Evolutionary conservation across 2,797 vertebrate species (phyloP), one percentile per base, ranked within the genome.

Genomic region (Notoglanidium macrostoma): DNA sequence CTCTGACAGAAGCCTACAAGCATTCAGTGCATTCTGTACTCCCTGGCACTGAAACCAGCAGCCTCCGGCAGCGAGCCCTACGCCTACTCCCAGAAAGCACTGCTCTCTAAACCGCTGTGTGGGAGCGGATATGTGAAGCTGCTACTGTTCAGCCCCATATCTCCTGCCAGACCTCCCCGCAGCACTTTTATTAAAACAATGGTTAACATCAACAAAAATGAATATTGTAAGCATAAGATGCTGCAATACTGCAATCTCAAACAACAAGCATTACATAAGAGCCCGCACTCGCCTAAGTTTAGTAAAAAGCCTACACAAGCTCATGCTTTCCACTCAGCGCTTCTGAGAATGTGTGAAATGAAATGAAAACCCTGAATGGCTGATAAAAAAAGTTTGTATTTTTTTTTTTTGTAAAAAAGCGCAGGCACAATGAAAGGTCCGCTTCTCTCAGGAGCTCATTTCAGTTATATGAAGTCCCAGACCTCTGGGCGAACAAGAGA

Each of bases 401-500:
- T 67, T 35, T 49, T 49, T 67, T 40, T n/a, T 54, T 51, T 67
- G 59, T 49, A 19, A 51, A 83, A 83, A 82, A 63, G 40, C 77
- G 9, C 23, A 81, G 14, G 14, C 79, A 65, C n/a, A 83, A 9
- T 51, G n/a, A 65, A 54, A 51, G 49, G 23, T 54, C 54, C 3
- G 26, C 84, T 82, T 83, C 73, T 80, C 55, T 85, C 83, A 76
- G 80, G 26, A 79, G 55, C 44, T 83, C 74, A 72, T 85, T 81
- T 80, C 77, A 40, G 67, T 73, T 87, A 76, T 76, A 59, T 63
- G 55, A 67, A 77, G 81, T 86, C 79, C 57, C 57, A n/a, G 63
- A 83, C 79, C 79, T 90, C 80, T 88, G 70, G 70, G 55, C 73
- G 87, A 90, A 86, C 95, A 93, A 94, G 86, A 92, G 89, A 92